Percentiles rank a stretch among this genome's conserved stretches.
These are phyloP conservation scores for Boleophthalmus pectinirostris DNA, from an alignment of 2,113 vertebrate species.

Conservation along the genomic window DNA sequence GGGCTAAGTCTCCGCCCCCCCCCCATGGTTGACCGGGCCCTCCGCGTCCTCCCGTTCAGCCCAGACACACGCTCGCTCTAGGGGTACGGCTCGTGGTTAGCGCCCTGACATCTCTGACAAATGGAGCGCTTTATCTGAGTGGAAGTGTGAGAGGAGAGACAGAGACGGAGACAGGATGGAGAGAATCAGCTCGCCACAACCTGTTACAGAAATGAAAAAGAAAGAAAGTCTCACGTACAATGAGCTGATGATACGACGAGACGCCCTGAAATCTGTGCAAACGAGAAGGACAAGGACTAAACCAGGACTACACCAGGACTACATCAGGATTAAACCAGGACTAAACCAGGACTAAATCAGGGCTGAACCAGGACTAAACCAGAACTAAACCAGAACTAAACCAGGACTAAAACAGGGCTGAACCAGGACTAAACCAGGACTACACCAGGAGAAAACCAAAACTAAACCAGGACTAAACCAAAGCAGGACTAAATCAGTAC, in stretches of 20 bases:
- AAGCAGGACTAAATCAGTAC: too few species aligned
- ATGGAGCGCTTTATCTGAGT: slow-evolving; percentile 80
- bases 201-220: slow-evolving; percentile 38
- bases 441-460: too few species aligned
- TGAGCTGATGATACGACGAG: not conserved
- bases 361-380: too few species aligned
- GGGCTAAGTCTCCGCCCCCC: slow-evolving; percentile 30
- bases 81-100: slow-evolving; percentile 68
- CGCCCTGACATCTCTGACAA: slow-evolving; percentile 80
- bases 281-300: not conserved
- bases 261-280: not conserved
- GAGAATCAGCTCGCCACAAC: slow-evolving; percentile 37
- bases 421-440: too few species aligned
- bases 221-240: not conserved
- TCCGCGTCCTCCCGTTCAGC: slow-evolving; percentile 31
- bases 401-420: too few species aligned
- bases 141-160: slow-evolving; percentile 63
- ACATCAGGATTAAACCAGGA: too few species aligned
- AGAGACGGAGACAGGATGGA: not conserved
- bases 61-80: slow-evolving; percentile 29
- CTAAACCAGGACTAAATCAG: too few species aligned
- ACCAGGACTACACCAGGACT: too few species aligned
- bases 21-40: slow-evolving; percentile 46
- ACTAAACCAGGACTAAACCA: too few species aligned
- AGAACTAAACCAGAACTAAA: too few species aligned